These are phyloP conservation scores for Ethmia dodecea DNA, from an alignment of 2,888 invertebrate species.

Conservation along the genomic window DNA sequence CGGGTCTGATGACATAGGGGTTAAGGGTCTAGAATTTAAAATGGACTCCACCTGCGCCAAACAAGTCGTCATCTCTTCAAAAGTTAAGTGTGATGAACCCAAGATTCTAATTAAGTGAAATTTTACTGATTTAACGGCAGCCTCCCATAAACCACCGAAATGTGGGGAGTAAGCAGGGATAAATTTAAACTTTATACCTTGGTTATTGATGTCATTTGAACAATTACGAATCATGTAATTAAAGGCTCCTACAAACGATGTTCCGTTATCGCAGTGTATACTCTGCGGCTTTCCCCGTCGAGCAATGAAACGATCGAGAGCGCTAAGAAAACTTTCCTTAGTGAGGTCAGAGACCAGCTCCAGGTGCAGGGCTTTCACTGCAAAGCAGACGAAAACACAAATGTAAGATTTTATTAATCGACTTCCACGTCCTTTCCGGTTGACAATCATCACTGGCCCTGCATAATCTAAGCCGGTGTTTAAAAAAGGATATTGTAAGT, in stretches of 20 bases:
- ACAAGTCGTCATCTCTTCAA: too few relatives aligned
- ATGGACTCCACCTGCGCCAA: too few relatives aligned
- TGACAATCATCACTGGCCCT: constrained; percentile 17
- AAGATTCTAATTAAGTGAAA: too few relatives aligned
- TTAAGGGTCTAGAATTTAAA: too few relatives aligned
- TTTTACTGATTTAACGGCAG: too few relatives aligned
- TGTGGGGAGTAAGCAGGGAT: too few relatives aligned
- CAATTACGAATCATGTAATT: too few relatives aligned
- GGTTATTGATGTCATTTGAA: too few relatives aligned
- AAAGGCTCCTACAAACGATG: background rate
- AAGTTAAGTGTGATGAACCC: too few relatives aligned
- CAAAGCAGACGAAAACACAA: constrained; percentile 9
- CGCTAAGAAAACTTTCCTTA: background rate
- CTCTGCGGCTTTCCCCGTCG: constrained; percentile 8
- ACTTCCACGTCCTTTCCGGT: constrained; percentile 12
- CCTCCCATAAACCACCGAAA: too few relatives aligned
- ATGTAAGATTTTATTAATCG: constrained; percentile 17
- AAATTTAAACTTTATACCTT: too few relatives aligned
- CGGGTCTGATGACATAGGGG: too few relatives aligned
- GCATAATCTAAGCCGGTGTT: constrained; percentile 18
- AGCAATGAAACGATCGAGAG: constrained; percentile 7
- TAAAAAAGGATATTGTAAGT: constrained; percentile 16
- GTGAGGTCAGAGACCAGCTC: background rate
- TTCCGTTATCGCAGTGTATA: constrained; percentile 9
- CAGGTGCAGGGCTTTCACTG: background rate